These are phyloP conservation scores for Eremobia ochroleuca DNA, from an alignment of 2,888 invertebrate species.

Conservation along the genomic window DNA sequence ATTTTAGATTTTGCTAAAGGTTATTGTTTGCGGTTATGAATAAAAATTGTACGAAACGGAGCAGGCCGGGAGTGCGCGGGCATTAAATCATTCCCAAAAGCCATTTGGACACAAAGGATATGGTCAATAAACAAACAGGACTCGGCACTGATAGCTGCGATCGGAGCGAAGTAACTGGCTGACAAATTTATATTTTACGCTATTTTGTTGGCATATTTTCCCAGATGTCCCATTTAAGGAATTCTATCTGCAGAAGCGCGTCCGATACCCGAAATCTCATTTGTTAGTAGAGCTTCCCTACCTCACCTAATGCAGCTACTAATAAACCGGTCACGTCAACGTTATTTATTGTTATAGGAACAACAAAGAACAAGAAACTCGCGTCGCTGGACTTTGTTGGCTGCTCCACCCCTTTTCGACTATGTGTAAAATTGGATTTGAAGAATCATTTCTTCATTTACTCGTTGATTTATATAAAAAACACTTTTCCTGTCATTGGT, in stretches of 20 bases:
- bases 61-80: conserved; percentile 74
- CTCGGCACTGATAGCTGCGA: conserved; percentile 78
- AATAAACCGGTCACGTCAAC: conserved; percentile 89
- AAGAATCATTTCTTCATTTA: conserved; percentile 25
- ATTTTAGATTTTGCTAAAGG: conserved; percentile 74
- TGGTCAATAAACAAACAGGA: conserved; percentile 87
- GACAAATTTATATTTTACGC: conserved; percentile 77
- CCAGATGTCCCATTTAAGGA: conserved; percentile 74
- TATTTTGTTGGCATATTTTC: conserved; percentile 76
- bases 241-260: conserved; percentile 76
- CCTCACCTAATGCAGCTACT: conserved; percentile 84
- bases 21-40: conserved; percentile 77
- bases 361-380: conserved; percentile 83
- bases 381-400: conserved; percentile 79
- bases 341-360: conserved; percentile 89
- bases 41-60: conserved; percentile 78
- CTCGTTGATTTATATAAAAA: conserved; percentile 15
- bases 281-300: conserved; percentile 77
- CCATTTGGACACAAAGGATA: conserved; percentile 86
- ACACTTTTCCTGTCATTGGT: not conserved
- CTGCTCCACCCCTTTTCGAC: conserved; percentile 74
- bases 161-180: conserved; percentile 77
- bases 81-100: conserved; percentile 85
- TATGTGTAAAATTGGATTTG: conserved; percentile 56
- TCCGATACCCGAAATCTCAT: conserved; percentile 79